Evolutionary conservation across 2,888 invertebrate genomes (phyloP).

Genomic region (Drosophila diplacantha): DNA sequence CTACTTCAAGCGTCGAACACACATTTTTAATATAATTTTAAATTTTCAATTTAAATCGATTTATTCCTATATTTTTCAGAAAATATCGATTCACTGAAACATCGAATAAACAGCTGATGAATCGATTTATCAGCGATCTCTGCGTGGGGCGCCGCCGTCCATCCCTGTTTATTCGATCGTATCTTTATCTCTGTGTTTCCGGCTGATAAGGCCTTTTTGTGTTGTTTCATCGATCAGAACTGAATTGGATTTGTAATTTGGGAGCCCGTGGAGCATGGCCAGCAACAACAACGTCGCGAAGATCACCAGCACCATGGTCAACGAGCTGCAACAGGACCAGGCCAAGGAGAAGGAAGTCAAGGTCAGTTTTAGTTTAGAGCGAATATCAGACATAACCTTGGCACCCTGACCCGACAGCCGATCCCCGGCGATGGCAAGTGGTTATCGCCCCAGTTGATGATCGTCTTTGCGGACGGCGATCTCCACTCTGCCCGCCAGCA

Average conservation of each 20-base stretch:
- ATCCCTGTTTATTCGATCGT: conserved; percentile 2
- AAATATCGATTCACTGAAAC: no score
- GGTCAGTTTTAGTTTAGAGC: conserved; percentile 14
- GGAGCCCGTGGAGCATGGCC: conserved; percentile 27
- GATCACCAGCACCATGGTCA: conserved; percentile 37
- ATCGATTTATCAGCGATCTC: background rate
- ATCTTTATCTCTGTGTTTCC: conserved; percentile 13
- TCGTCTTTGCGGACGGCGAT: conserved; percentile 72
- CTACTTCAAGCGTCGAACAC: no score
- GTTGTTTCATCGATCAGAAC: conserved; percentile 5
- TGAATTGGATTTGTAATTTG: background rate
- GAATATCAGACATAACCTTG: conserved; percentile 32
- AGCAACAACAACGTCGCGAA: conserved; percentile 13
- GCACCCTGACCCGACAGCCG: background rate
- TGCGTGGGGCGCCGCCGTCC: no score
- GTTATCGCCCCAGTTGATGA: conserved; percentile 56
- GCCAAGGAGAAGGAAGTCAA: background rate
- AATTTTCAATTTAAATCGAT: no score
- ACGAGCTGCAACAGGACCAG: conserved; percentile 6
- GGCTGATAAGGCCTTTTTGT: background rate
- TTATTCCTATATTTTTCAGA: no score
- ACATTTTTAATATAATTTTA: no score
- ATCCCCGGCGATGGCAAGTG: conserved; percentile 4
- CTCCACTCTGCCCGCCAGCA: conserved; percentile 69
- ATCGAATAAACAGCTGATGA: background rate